A percentile compares a stretch with the other conserved stretches of the same genome.
Evolutionary conservation across 2,888 invertebrate genomes (phyloP).

Genomic region (Parochlus steinenii): DNA sequence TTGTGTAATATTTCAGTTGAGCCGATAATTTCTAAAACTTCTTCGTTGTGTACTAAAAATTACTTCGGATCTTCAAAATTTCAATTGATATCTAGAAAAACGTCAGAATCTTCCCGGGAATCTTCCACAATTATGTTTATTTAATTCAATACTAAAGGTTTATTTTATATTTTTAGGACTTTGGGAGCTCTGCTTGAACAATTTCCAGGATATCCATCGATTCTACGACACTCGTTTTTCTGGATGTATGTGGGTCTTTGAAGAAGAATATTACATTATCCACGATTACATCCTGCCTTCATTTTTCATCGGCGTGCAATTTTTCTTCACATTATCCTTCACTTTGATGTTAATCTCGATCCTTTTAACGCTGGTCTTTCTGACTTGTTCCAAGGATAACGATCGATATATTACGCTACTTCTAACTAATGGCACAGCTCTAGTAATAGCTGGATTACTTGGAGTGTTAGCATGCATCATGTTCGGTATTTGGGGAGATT

Average conservation of each 20-base stretch:
- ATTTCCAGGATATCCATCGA: slow-evolving; percentile 72
- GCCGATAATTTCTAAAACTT: no score
- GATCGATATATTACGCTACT: slow-evolving; percentile 59
- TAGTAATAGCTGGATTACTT: slow-evolving; percentile 53
- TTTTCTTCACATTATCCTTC: slow-evolving; percentile 80
- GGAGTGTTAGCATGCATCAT: slow-evolving; percentile 71
- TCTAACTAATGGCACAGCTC: slow-evolving; percentile 53
- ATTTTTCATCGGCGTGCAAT: slow-evolving; percentile 86
- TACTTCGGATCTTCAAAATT: no score
- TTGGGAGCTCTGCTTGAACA: slow-evolving; percentile 87
- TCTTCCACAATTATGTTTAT: no score
- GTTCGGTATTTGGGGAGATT: slow-evolving; percentile 82
- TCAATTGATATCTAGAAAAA: no score
- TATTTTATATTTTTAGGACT: slow-evolving; percentile 44
- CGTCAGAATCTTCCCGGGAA: no score
- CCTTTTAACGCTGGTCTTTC: slow-evolving; percentile 54
- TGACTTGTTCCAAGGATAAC: slow-evolving; percentile 57
- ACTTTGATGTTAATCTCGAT: slow-evolving; percentile 61
- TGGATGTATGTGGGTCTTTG: slow-evolving; percentile 95
- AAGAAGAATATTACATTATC: slow-evolving; percentile 91
- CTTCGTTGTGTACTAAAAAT: no score
- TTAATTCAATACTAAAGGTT: no score
- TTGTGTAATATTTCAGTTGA: no score
- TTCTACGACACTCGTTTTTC: slow-evolving; percentile 68
- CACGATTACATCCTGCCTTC: slow-evolving; percentile 76